Conservation (phyloP, 2,888 invertebrate species). For the Lochmaea capreae region DNA sequence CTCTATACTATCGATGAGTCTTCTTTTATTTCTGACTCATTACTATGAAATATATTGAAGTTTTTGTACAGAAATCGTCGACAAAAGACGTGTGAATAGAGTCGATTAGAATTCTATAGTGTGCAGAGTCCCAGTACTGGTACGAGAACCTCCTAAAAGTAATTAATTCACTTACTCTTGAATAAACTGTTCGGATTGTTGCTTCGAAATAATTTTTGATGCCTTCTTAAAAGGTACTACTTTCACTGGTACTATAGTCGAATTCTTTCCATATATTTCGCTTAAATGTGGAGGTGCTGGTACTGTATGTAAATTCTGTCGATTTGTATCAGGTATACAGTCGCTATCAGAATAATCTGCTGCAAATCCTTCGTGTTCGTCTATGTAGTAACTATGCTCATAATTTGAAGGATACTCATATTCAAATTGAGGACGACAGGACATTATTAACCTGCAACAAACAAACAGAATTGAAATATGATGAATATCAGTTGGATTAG, state of each 20-base stretch:
- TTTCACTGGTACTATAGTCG: constrained; percentile 25
- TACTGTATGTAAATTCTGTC: constrained; percentile 7
- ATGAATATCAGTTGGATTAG: too few relatives aligned
- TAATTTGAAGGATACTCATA: constrained; percentile 31
- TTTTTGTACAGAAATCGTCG: too few relatives aligned
- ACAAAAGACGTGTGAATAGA: too few relatives aligned
- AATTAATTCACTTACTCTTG: constrained; percentile 33
- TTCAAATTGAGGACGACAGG: constrained; percentile 27
- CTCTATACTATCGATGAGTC: too few relatives aligned
- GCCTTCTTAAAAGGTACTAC: constrained; percentile 22
- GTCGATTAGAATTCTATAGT: too few relatives aligned
- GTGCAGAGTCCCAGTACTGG: too few relatives aligned
- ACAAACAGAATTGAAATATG: not conserved
- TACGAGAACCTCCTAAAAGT: too few relatives aligned
- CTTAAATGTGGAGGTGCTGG: constrained; percentile 45
- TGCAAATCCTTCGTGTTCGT: constrained; percentile 51
- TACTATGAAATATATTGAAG: too few relatives aligned
- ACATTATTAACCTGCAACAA: constrained; percentile 26
- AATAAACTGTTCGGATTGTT: constrained; percentile 34
- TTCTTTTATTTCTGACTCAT: too few relatives aligned
- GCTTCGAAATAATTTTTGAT: constrained; percentile 11
- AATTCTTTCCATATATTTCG: constrained; percentile 51
- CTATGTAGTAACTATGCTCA: constrained; percentile 48
- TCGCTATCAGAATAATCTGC: constrained; percentile 56
- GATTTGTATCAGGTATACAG: constrained; percentile 44